phyloP scores from a whole-genome alignment of 2,888 invertebrate genomes.

The Lepas anatifera region DNA sequence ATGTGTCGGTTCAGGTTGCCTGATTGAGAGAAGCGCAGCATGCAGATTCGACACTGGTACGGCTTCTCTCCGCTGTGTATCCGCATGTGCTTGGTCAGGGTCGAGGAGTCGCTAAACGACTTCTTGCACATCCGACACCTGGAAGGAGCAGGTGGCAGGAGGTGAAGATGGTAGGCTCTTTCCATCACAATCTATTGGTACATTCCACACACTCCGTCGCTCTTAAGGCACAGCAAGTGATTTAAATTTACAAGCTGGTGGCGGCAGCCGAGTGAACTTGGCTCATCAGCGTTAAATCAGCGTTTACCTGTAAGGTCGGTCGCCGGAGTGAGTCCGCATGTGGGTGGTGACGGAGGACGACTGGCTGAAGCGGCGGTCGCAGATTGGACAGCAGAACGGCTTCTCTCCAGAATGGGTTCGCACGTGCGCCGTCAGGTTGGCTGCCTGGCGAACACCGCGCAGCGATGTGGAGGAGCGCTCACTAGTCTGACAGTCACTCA shows the following conservation, averaged over 20 bases:
- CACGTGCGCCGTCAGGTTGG: slow-evolving; percentile 94
- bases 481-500: too few relatives aligned
- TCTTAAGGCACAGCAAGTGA: too few relatives aligned
- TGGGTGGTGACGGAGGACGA: slow-evolving; percentile 91
- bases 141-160: slow-evolving; percentile 25
- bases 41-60: slow-evolving; percentile 92
- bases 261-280: too few relatives aligned
- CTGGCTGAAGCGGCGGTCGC: slow-evolving; percentile 92
- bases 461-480: too few relatives aligned
- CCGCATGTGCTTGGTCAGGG: slow-evolving; percentile 88
- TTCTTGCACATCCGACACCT: slow-evolving; percentile 92
- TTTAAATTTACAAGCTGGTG: too few relatives aligned
- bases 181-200: too few relatives aligned
- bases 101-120: slow-evolving; percentile 97
- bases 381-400: slow-evolving; percentile 94
- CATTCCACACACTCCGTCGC: too few relatives aligned
- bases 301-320: slow-evolving; percentile 74
- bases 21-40: slow-evolving; percentile 92
- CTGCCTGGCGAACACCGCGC: slow-evolving; percentile 94
- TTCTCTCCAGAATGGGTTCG: slow-evolving; percentile 95
- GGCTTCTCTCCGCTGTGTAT: slow-evolving; percentile 90
- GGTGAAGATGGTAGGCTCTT: too few relatives aligned
- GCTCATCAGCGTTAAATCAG: too few relatives aligned
- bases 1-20: slow-evolving; percentile 98
- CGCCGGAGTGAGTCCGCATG: slow-evolving; percentile 99